Percentiles rank a stretch among this genome's conserved stretches.
phyloP scores from a whole-genome alignment of 1,140 invertebrate genomes.

The Danaus melanippus region DNA sequence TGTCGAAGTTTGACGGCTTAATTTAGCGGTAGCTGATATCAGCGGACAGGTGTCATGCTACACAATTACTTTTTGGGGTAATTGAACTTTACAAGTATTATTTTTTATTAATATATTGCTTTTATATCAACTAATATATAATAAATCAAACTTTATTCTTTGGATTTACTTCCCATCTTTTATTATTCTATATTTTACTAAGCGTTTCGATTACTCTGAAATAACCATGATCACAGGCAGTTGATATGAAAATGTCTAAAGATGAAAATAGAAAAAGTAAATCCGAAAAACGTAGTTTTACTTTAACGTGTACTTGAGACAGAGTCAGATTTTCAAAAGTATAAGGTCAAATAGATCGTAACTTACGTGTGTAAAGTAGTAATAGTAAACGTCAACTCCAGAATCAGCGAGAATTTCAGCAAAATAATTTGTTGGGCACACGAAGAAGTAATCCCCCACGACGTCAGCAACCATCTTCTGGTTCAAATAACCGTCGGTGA shows the following conservation, averaged over 20 bases:
- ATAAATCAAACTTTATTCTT: too few relatives aligned
- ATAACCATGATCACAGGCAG: too few relatives aligned
- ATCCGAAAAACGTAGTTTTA: too few relatives aligned
- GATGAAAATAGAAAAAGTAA: too few relatives aligned
- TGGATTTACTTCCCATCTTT: too few relatives aligned
- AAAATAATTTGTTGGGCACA: constrained; percentile 92
- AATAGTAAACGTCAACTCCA: constrained; percentile 90
- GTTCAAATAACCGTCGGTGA: constrained; percentile 85
- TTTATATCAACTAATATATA: too few relatives aligned
- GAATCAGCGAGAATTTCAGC: constrained; percentile 86
- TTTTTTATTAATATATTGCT: constrained; percentile 2
- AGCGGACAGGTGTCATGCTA: not conserved
- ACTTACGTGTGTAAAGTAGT: constrained; percentile 93
- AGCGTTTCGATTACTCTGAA: too few relatives aligned
- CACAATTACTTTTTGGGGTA: constrained; percentile 2
- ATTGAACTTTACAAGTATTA: constrained; percentile 2
- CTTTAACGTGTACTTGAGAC: too few relatives aligned
- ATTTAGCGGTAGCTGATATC: constrained; percentile 5
- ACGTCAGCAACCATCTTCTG: constrained; percentile 89
- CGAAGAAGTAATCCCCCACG: constrained; percentile 94
- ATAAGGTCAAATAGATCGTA: constrained; percentile 8
- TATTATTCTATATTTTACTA: too few relatives aligned
- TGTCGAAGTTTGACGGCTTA: constrained; percentile 7
- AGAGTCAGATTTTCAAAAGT: too few relatives aligned
- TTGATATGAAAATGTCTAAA: too few relatives aligned